These are phyloP conservation scores for Steinernema hermaphroditum DNA, from an alignment of 2,888 invertebrate genomes.

Conservation along the genomic window DNA sequence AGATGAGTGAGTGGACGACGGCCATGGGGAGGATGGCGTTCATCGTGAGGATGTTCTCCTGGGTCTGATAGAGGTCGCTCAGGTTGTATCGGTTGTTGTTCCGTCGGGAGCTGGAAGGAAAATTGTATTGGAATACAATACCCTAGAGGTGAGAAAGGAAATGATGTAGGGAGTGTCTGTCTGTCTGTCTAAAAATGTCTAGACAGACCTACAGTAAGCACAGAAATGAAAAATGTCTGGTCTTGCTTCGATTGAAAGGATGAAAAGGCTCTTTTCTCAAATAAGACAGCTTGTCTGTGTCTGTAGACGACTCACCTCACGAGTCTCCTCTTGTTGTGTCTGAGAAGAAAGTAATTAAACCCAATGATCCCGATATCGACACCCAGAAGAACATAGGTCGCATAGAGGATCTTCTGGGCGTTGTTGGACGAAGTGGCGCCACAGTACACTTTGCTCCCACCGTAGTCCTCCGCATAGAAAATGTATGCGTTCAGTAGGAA, in stretches of 20 bases:
- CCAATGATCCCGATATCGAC: slow-evolving; percentile 5
- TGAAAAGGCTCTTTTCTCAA: too few relatives aligned
- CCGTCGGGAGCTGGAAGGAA: background rate
- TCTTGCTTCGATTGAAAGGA: too few relatives aligned
- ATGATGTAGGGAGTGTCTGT: too few relatives aligned
- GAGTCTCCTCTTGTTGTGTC: slow-evolving; percentile 1
- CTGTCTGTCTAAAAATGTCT: too few relatives aligned
- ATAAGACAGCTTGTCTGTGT: too few relatives aligned
- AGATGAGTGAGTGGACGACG: slow-evolving; percentile 22
- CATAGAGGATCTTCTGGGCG: slow-evolving; percentile 26
- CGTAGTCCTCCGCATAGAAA: slow-evolving; percentile 11
- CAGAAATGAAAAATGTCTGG: too few relatives aligned
- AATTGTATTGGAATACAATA: too few relatives aligned
- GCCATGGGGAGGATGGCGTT: slow-evolving; percentile 27
- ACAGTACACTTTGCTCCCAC: slow-evolving; percentile 4
- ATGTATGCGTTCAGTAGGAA: slow-evolving; percentile 11
- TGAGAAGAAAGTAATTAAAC: background rate
- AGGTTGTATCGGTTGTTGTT: slow-evolving; percentile 12
- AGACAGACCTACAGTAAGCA: too few relatives aligned
- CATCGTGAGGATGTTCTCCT: slow-evolving; percentile 24
- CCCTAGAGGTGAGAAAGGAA: too few relatives aligned
- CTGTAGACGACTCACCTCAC: background rate
- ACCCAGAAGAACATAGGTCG: background rate
- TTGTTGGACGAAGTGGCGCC: slow-evolving; percentile 4
- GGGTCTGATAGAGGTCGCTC: slow-evolving; percentile 21